Percentiles rank a stretch among this genome's conserved stretches.
Evolutionary conservation across 2,888 invertebrate species (phyloP).

Genomic region (Xestoiulus laeticollis): DNA sequence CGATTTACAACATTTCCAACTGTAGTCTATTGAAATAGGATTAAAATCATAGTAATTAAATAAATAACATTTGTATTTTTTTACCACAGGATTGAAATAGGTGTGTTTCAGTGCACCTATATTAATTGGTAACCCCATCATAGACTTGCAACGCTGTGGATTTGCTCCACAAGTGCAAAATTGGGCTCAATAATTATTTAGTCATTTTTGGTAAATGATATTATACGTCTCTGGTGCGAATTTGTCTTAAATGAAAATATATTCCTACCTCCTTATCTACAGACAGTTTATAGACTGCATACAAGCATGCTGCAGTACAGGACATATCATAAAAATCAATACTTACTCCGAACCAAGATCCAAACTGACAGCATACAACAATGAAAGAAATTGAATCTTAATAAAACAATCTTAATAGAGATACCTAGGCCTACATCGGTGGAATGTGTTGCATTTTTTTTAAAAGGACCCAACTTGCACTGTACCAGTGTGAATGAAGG

Average conservation of each 20-base stretch:
- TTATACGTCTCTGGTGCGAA: background rate
- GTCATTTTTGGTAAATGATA: background rate
- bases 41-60: background rate
- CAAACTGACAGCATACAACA: conserved; percentile 47
- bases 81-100: too few species aligned
- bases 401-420: background rate
- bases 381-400: background rate
- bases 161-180: too few species aligned
- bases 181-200: too few species aligned
- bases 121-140: background rate
- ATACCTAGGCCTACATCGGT: background rate
- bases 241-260: background rate
- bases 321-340: conserved; percentile 43
- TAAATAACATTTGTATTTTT: background rate
- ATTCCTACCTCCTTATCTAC: conserved; percentile 49
- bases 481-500: background rate
- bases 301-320: conserved; percentile 31
- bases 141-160: background rate
- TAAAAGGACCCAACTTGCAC: too few species aligned
- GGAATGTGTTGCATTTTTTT: too few species aligned
- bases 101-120: too few species aligned
- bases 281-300: conserved; percentile 25
- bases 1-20: background rate
- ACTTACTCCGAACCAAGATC: conserved; percentile 50
- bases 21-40: background rate